Base-by-base conservation (phyloP, 92 coral and sea anemone species). In the Micromussa lordhowensis region DNA sequence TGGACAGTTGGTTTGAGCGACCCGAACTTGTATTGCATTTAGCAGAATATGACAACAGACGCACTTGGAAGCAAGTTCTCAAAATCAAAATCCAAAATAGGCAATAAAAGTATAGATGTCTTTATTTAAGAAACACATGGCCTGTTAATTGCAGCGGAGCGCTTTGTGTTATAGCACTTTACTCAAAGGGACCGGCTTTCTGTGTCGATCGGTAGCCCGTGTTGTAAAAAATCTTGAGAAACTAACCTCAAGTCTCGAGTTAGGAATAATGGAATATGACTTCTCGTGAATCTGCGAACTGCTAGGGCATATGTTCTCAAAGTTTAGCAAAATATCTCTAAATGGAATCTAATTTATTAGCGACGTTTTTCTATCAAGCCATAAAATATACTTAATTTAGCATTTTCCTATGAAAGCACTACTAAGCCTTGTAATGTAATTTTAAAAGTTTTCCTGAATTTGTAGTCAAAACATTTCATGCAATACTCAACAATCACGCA, bases 381-480 rank as follows among this genome's bases (percentile, higher is more conserved):
- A 28, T 26, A 26, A 74, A 7, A 30, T 12, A 29, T 38, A 3
- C 35, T 57, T 54, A 58, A 79, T 79, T 79, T 66, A 19, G 32
- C 3, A 26, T 26, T 66, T 31, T 4, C 10, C 26, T 6, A 40
- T 1, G 7, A 44, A 44, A 44, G 10, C 51, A 44, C 51, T 9
- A 8, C 51, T 66, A 28, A 66, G 12, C 28, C 18, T 66, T 30
- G 28, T 61, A 2, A 21, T 21, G 22, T 17, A 61, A 15, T 28
- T 59, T 58, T 11, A 21, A 21, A 14, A 48, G 58, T 5, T 59
- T 63, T 57, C 82, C 26, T 81, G n/a, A 26, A 66, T 26, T 22
- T 66, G 54, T 5, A 63, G 55, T 63, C 55, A 36, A 63, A 81
- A 54, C 84, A 64, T 81, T 70, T 35, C 36, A 61, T 61, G 29